Conservation (phyloP, 2,113 vertebrate species). For the Gavialis gangeticus region DNA sequence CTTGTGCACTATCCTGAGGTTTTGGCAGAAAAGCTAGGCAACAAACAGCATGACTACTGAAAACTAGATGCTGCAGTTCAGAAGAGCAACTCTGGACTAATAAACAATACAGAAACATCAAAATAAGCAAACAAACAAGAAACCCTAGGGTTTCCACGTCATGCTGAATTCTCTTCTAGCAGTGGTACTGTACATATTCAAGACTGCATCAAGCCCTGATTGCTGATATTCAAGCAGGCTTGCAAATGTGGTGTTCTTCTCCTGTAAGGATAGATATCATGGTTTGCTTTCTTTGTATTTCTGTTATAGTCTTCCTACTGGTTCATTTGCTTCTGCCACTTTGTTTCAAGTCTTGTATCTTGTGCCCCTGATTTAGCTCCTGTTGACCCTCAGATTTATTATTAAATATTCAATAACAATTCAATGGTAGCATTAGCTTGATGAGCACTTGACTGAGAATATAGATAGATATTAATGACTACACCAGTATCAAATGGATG, state of each 20-base stretch:
- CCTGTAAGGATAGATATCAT: background rate
- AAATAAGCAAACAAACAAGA: background rate
- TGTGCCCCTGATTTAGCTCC: background rate
- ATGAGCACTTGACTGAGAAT: background rate
- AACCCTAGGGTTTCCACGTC: background rate
- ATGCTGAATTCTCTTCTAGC: background rate
- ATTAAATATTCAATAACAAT: background rate
- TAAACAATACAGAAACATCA: background rate
- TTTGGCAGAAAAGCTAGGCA: conserved; percentile 24
- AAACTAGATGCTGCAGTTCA: background rate
- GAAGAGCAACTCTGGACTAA: background rate
- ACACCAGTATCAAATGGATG: no score
- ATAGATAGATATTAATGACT: no score
- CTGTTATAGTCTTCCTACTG: background rate
- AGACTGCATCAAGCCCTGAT: background rate
- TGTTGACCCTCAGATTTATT: background rate
- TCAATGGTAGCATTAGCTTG: background rate
- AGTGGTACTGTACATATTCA: background rate
- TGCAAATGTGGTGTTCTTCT: conserved; percentile 13
- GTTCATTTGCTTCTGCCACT: background rate
- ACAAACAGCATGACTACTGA: background rate
- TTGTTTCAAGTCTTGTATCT: background rate
- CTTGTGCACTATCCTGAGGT: background rate
- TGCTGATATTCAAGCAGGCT: background rate
- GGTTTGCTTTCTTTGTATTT: conserved; percentile 5